Evolutionary conservation across 2,888 invertebrate genomes (phyloP).

Genomic region (Xestoiulus laeticollis): DNA sequence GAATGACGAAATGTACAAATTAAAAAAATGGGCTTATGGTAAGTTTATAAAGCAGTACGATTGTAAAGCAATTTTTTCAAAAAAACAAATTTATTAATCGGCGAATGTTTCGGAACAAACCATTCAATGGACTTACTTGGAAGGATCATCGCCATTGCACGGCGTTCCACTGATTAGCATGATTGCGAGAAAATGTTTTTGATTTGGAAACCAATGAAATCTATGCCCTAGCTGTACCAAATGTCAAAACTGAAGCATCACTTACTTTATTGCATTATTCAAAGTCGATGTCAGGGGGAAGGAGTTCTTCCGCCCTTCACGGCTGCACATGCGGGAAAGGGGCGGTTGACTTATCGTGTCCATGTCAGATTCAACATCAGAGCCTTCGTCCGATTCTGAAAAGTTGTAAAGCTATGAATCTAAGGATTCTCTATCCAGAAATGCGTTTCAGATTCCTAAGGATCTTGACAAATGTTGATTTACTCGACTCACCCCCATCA

Average conservation of each 20-base stretch:
- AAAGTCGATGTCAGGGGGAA: conserved; percentile 45
- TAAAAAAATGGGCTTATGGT: no score
- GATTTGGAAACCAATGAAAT: not conserved
- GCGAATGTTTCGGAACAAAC: no score
- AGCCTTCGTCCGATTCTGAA: conserved; percentile 55
- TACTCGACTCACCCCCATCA: conserved; percentile 56
- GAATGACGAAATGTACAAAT: conserved; percentile 12
- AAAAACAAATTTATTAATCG: no score
- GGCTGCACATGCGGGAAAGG: conserved; percentile 55
- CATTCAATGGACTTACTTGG: not conserved
- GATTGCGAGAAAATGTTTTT: not conserved
- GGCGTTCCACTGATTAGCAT: conserved; percentile 21
- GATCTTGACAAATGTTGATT: not conserved
- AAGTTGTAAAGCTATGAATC: not conserved
- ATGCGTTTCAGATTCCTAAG: not conserved
- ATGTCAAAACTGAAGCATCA: not conserved
- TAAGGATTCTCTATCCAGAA: not conserved
- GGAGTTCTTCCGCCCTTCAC: conserved; percentile 50
- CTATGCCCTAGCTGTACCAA: not conserved
- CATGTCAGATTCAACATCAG: conserved; percentile 54
- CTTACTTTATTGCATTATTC: conserved; percentile 51
- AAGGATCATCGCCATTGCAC: conserved; percentile 25
- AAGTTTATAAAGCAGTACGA: no score
- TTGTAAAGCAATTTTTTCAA: no score
- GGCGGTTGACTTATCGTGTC: conserved; percentile 55